phyloP scores from a whole-genome alignment of 2,113 vertebrate species.

The Astatotilapia flaviijosephi region DNA sequence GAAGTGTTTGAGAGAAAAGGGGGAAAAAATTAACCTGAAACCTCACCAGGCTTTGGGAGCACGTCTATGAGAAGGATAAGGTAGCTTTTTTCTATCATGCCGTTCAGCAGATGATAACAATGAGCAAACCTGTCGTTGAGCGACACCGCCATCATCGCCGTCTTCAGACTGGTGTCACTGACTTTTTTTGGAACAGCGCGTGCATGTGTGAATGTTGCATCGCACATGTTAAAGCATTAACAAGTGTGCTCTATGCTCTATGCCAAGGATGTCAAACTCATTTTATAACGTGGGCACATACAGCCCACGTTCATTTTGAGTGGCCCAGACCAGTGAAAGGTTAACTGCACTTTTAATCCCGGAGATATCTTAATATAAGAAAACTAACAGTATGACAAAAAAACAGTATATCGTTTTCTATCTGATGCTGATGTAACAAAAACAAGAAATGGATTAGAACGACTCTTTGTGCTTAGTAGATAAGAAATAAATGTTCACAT shows the following conservation, averaged over 20 bases:
- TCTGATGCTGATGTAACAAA: background rate
- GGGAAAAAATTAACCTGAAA: constrained; percentile 22
- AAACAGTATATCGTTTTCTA: background rate
- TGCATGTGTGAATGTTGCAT: background rate
- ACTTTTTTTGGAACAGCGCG: background rate
- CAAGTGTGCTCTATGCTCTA: background rate
- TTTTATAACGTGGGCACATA: background rate
- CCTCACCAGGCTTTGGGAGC: constrained; percentile 12
- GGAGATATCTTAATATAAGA: background rate
- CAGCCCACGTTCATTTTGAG: background rate
- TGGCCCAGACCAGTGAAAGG: background rate
- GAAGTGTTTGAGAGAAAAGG: constrained; percentile 24
- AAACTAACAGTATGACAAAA: background rate
- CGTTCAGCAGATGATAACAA: constrained; percentile 17
- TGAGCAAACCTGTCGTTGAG: constrained; percentile 5
- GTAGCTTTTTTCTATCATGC: constrained; percentile 10
- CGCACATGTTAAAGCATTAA: background rate
- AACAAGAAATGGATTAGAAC: background rate
- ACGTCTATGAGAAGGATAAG: background rate
- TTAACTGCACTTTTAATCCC: background rate
- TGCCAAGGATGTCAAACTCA: background rate
- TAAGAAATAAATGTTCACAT: background rate
- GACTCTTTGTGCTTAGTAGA: background rate
- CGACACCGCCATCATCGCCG: background rate
- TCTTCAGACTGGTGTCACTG: background rate